Evolutionary conservation across 2,797 vertebrate genomes (phyloP).

Genomic region (Coregonus ussuriensis): DNA sequence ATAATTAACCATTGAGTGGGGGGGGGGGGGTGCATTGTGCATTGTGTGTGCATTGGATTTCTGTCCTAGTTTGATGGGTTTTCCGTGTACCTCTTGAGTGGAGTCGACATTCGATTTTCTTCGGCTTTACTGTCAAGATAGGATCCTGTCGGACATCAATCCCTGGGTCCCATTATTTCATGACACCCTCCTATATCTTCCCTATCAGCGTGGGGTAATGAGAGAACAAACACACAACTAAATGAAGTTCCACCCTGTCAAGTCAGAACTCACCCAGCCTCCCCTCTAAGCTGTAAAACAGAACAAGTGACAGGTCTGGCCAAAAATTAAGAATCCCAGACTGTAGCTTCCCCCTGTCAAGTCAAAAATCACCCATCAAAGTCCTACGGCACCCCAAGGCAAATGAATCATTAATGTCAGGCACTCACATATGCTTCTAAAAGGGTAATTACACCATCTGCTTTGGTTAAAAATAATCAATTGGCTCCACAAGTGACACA

Average conservation of each 20-base stretch:
- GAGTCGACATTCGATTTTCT: not conserved
- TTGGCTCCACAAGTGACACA: not conserved
- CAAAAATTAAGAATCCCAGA: no score
- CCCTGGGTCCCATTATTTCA: not conserved
- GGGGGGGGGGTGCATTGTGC: no score
- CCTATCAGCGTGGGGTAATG: not conserved
- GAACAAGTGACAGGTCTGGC: no score
- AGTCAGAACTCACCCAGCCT: no score
- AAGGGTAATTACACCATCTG: conserved; percentile 3
- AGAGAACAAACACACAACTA: not conserved
- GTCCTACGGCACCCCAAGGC: not conserved
- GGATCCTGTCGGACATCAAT: not conserved
- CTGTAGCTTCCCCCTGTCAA: no score
- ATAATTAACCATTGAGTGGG: no score
- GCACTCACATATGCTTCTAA: not conserved
- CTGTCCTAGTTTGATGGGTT: not conserved
- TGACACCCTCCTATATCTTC: not conserved
- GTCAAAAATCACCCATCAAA: conserved; percentile 30
- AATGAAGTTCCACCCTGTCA: no score
- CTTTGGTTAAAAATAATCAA: not conserved
- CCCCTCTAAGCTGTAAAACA: no score
- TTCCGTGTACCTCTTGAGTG: not conserved
- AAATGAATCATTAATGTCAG: not conserved
- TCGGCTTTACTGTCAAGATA: not conserved
- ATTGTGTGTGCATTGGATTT: not conserved